Percentiles rank a stretch among this genome's conserved stretches.
phyloP scores from a whole-genome alignment of 2,113 vertebrate species.

The Cyprinus carpio region DNA sequence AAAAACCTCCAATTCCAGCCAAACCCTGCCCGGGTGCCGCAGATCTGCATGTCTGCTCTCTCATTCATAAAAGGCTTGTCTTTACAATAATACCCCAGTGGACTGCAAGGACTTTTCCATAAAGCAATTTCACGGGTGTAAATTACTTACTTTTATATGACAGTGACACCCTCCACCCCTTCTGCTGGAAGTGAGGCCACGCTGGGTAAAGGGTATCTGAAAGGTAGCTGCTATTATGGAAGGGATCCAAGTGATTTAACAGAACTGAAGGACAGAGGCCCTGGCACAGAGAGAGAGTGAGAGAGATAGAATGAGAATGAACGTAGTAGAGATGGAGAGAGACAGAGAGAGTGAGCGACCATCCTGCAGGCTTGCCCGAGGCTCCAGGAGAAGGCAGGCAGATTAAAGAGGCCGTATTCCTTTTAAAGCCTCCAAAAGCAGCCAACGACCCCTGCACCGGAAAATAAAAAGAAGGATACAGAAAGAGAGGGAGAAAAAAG shows the following conservation, averaged over 20 bases:
- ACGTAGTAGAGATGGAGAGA: slow-evolving; percentile 73
- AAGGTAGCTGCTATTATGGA: slow-evolving; percentile 70
- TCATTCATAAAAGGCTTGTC: slow-evolving; percentile 66
- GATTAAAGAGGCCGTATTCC: slow-evolving; percentile 93
- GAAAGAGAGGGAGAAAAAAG: slow-evolving; percentile 35
- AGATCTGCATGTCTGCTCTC: slow-evolving; percentile 46
- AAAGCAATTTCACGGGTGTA: slow-evolving; percentile 69
- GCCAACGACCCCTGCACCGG: slow-evolving; percentile 52
- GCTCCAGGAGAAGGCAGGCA: slow-evolving; percentile 84
- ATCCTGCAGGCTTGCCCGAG: slow-evolving; percentile 87
- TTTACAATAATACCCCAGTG: slow-evolving; percentile 65
- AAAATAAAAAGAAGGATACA: slow-evolving; percentile 40
- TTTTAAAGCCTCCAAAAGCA: slow-evolving; percentile 84
- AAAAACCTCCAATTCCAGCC: slow-evolving; percentile 51
- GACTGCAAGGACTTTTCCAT: slow-evolving; percentile 67
- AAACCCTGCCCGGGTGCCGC: slow-evolving; percentile 16
- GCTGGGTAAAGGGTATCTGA: slow-evolving; percentile 70
- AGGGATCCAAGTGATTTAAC: slow-evolving; percentile 74
- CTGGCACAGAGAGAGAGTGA: slow-evolving; percentile 79
- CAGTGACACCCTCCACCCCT: slow-evolving; percentile 58
- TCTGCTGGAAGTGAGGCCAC: slow-evolving; percentile 54
- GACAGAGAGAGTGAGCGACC: slow-evolving; percentile 67
- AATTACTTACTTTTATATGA: slow-evolving; percentile 68
- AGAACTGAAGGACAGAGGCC: slow-evolving; percentile 66
- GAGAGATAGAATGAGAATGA: slow-evolving; percentile 68